Conservation (phyloP, 2,888 invertebrate genomes). For the Callyntrura sp. region DNA sequence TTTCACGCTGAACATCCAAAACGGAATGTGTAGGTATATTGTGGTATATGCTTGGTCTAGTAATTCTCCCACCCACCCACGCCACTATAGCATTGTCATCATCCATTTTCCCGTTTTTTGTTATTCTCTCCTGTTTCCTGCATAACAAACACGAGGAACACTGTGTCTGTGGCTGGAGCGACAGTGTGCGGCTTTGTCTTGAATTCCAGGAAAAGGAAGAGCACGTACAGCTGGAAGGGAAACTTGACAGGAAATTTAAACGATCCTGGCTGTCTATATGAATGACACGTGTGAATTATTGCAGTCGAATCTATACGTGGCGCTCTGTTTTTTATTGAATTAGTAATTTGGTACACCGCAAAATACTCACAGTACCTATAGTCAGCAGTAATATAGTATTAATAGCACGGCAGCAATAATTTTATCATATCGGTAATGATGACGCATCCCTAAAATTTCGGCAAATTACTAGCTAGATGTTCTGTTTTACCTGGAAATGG, state of each 20-base stretch:
- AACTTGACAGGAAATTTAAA: conserved; percentile 49
- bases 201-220: conserved; percentile 22
- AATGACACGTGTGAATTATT: conserved; percentile 46
- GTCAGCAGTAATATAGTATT: too few species aligned
- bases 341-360: too few species aligned
- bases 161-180: neutral
- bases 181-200: neutral
- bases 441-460: too few species aligned
- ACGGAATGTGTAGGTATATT: neutral
- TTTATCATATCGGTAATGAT: too few species aligned
- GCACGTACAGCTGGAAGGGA: conserved; percentile 15
- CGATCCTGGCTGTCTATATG: conserved; percentile 19
- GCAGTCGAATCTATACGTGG: neutral
- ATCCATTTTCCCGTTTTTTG: conserved; percentile 42
- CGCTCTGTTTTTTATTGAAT: too few species aligned
- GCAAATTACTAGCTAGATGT: too few species aligned
- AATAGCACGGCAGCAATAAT: too few species aligned
- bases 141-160: neutral
- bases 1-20: too few species aligned
- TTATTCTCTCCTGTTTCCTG: neutral
- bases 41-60: neutral
- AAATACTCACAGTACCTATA: too few species aligned
- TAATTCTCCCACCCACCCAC: conserved; percentile 25
- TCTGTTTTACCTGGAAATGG: too few species aligned
- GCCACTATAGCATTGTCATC: neutral